Base-by-base conservation (phyloP, 2,113 vertebrate species). In the Nothoprocta pentlandii region DNA sequence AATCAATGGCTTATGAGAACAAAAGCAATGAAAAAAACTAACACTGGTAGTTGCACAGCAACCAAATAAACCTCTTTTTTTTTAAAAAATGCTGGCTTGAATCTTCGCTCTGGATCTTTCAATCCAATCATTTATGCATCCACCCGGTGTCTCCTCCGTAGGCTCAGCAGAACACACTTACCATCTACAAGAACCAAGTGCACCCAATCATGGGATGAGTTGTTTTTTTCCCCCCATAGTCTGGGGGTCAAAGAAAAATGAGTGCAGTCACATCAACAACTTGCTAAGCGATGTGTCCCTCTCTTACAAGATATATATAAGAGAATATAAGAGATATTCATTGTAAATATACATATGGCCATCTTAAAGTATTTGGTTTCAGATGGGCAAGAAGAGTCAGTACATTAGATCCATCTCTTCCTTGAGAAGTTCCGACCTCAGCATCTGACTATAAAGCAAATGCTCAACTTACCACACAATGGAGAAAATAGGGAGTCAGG, bases 21-120 rank as follows among this genome's bases (percentile, higher is more conserved):
- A 49, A 49, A 49, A 22, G 21, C 9, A 49, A 49, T 10, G 21
- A 49, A 21, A 21, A 21, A 49, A 49, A 19, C 30, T 3, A 4
- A 3, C 20, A 10, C 23, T 2, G 44, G 36, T 1, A 4, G 10
- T 32, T 6, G 8, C 19, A 10, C 15, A 19, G 63, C 0, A 2
- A 58, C 56, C 32, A 20, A 30, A 20, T 0, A 0, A 69, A 69
- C 0, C 0, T 0, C 0, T 12, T 23, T 69, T n/a, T 30, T 11
- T 17, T 3, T 30, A 34, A 34, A 34, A 34, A 46, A 46, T 1
- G 1, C 16, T 4, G 0, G 19, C 44, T 32, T 63, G 16, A 30
- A 22, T 6, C 74, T 21, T 25, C 3, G 25, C 25, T 3, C 44
- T 23, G 4, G 20, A 9, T 47, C 30, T 51, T 78, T 16, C 46